These are phyloP conservation scores for Ibycter americanus DNA, from an alignment of 2,797 vertebrate species.

Conservation along the genomic window DNA sequence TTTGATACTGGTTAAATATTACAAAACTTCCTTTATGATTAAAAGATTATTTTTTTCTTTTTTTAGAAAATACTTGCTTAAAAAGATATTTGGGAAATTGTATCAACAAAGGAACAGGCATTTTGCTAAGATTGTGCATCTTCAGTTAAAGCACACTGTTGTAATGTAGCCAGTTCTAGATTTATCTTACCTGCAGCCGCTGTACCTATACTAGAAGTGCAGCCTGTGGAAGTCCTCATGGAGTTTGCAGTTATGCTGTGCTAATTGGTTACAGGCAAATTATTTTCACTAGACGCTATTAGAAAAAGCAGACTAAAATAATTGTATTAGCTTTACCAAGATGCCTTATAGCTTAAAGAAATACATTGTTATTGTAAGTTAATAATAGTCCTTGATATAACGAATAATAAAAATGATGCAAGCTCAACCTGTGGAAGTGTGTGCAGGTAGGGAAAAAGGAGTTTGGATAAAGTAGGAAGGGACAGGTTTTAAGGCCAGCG, in stretches of 20 bases:
- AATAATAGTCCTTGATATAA: not conserved
- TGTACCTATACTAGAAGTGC: not conserved
- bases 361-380: not conserved
- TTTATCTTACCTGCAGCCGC: conserved; percentile 22
- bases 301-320: not conserved
- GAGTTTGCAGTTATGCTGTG: not conserved
- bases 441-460: not conserved
- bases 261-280: conserved; percentile 25
- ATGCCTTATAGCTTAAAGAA: not conserved
- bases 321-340: conserved; percentile 2
- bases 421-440: not conserved
- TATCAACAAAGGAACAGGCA: conserved; percentile 13
- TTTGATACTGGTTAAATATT: not conserved
- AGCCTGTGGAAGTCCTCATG: not conserved
- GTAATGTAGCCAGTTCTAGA: not conserved
- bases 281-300: not conserved
- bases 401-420: not conserved
- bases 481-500: not conserved
- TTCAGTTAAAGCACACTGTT: not conserved
- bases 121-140: conserved; percentile 6
- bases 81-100: conserved; percentile 30
- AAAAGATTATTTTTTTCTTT: not conserved
- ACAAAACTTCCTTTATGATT: not conserved
- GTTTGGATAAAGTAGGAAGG: not conserved
- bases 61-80: not conserved